These are phyloP conservation scores for Oscheius sp. DNA, from an alignment of 2,888 invertebrate species.

Conservation along the genomic window DNA sequence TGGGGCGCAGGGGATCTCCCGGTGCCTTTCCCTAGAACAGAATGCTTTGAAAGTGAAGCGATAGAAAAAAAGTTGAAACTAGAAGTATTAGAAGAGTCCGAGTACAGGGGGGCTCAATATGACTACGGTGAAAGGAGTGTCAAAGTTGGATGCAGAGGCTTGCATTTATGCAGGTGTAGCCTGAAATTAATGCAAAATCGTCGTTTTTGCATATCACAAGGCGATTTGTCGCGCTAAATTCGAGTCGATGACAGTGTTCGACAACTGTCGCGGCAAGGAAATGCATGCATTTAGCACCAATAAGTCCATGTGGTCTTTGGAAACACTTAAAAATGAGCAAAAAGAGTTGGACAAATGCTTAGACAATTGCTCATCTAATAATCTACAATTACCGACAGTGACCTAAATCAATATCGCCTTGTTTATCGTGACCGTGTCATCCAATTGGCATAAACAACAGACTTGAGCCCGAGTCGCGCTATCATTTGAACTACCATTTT, in stretches of 20 bases:
- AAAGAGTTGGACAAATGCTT: no score
- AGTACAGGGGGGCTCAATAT: not conserved
- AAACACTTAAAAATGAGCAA: no score
- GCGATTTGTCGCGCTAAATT: constrained; percentile 27
- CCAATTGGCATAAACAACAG: no score
- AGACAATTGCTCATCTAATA: no score
- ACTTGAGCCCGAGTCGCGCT: no score
- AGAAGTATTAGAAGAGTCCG: not conserved
- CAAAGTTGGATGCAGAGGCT: not conserved
- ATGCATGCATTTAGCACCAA: no score
- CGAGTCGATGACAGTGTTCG: constrained; percentile 23
- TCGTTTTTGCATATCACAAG: constrained; percentile 32
- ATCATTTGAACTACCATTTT: no score
- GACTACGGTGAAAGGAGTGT: constrained; percentile 1
- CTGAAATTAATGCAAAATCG: constrained; percentile 13
- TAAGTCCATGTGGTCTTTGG: no score
- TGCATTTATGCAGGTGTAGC: constrained; percentile 7
- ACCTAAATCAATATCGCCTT: no score
- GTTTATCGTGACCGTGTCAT: no score
- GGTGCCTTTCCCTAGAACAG: constrained; percentile 50
- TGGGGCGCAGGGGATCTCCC: constrained; percentile 51
- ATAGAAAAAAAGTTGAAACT: not conserved
- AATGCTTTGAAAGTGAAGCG: not conserved
- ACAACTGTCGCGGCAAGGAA: not conserved
- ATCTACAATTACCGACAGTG: no score